A percentile compares a stretch with the other conserved stretches of the same genome.
These are phyloP conservation scores for Aegotheles bennettii DNA, from an alignment of 2,113 vertebrate genomes.

Conservation along the genomic window DNA sequence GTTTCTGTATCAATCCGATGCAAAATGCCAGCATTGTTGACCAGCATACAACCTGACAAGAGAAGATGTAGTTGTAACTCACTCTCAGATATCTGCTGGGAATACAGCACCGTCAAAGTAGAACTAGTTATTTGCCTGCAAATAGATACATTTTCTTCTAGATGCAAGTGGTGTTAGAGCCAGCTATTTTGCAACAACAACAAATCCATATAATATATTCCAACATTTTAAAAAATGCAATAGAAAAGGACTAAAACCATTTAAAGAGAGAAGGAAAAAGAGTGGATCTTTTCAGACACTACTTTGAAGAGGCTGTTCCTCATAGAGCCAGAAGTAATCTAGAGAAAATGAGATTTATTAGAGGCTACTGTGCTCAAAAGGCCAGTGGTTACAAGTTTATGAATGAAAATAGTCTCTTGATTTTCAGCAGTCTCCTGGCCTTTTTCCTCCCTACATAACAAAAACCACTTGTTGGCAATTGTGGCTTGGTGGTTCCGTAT, in stretches of 20 bases:
- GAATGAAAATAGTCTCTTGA: neutral
- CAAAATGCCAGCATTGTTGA: conserved; percentile 67
- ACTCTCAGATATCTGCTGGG: conserved; percentile 43
- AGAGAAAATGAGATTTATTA: neutral
- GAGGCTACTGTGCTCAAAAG: conserved; percentile 2
- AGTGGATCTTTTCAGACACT: neutral
- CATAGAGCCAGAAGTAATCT: neutral
- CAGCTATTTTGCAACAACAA: conserved; percentile 38
- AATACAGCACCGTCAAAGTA: conserved; percentile 14
- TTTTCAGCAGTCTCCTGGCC: conserved; percentile 9
- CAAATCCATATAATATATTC: neutral
- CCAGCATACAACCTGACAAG: conserved; percentile 72
- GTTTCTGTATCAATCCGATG: neutral
- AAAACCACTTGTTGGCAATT: neutral
- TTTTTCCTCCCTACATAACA: neutral
- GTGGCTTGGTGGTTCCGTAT: neutral
- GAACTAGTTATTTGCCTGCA: conserved; percentile 58
- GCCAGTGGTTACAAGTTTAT: neutral
- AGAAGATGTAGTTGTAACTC: conserved; percentile 29
- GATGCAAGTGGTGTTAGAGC: conserved; percentile 38
- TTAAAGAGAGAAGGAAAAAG: neutral
- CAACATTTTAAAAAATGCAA: neutral
- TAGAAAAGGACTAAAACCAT: neutral
- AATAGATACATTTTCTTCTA: conserved; percentile 51
- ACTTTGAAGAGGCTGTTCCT: neutral